These are phyloP conservation scores for Hippocampus zosterae DNA, from an alignment of 2,113 vertebrate species.

Conservation along the genomic window DNA sequence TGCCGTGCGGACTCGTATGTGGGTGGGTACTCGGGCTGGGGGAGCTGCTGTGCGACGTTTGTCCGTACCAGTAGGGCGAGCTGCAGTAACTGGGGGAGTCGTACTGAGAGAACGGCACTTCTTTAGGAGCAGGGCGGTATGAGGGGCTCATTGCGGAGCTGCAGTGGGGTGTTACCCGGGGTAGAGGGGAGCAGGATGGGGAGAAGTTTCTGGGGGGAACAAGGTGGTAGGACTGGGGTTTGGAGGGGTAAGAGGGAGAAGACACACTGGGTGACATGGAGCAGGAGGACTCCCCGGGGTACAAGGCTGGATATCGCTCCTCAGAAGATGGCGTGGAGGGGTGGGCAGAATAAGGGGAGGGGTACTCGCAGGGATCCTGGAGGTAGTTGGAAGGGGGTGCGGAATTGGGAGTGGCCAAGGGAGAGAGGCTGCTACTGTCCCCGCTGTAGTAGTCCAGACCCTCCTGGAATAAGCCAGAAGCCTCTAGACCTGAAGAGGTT, in stretches of 20 bases:
- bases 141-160: constrained; percentile 85
- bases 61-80: constrained; percentile 93
- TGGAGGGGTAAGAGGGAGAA: constrained; percentile 79
- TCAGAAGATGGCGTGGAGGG: constrained; percentile 92
- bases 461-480: constrained; percentile 87
- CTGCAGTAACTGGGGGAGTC: constrained; percentile 95
- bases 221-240: constrained; percentile 75
- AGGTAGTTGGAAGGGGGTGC: constrained; percentile 81
- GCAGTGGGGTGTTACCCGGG: constrained; percentile 82
- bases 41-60: constrained; percentile 70
- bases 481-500: constrained; percentile 68
- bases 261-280: constrained; percentile 84
- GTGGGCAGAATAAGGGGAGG: constrained; percentile 93
- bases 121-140: constrained; percentile 70
- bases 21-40: constrained; percentile 60
- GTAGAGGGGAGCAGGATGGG: constrained; percentile 88
- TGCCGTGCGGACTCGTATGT: constrained; percentile 60
- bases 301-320: constrained; percentile 87
- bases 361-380: constrained; percentile 92
- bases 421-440: constrained; percentile 93
- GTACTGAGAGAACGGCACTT: constrained; percentile 88
- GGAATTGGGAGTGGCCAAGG: constrained; percentile 85
- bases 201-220: constrained; percentile 83
- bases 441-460: constrained; percentile 96
- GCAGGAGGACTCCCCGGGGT: constrained; percentile 84